These are phyloP conservation scores for Nasua narica DNA, from an alignment of 2,797 vertebrate species.

Conservation along the genomic window DNA sequence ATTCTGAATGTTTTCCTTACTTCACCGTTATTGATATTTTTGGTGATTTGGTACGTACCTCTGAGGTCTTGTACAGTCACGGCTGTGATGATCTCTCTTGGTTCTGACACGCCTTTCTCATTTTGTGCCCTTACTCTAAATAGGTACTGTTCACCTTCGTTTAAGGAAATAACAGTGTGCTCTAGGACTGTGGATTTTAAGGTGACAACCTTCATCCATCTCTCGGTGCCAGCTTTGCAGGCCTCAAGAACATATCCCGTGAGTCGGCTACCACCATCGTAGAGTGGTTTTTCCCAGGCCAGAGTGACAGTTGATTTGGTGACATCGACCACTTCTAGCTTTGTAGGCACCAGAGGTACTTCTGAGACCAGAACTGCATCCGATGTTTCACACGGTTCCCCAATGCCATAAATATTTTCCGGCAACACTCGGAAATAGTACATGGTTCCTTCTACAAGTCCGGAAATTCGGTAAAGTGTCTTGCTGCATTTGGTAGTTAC, in stretches of 20 bases:
- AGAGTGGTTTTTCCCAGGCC: conserved; percentile 97
- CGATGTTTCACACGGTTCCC: conserved; percentile 93
- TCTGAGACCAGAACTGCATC: conserved; percentile 95
- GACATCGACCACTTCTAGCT: conserved; percentile 93
- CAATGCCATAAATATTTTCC: conserved; percentile 98
- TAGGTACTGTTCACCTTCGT: conserved; percentile 96
- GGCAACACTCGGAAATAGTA: conserved; percentile 98
- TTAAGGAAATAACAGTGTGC: conserved; percentile 94
- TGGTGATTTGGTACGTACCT: conserved; percentile 84
- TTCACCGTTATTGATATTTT: not conserved
- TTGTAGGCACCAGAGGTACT: conserved; percentile 92
- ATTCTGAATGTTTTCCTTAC: conserved; percentile 8
- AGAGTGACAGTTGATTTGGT: conserved; percentile 94
- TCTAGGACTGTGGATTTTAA: conserved; percentile 93
- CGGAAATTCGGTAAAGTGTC: conserved; percentile 93
- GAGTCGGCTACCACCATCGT: conserved; percentile 97
- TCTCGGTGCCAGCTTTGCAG: conserved; percentile 95
- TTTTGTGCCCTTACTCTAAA: conserved; percentile 96
- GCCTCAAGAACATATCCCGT: conserved; percentile 95
- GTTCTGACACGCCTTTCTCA: conserved; percentile 93
- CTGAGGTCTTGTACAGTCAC: conserved; percentile 95
- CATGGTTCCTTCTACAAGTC: conserved; percentile 94
- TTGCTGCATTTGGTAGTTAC: conserved; percentile 97
- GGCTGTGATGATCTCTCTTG: conserved; percentile 93
- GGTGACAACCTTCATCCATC: conserved; percentile 97